Evolutionary conservation across 1,140 invertebrate genomes (phyloP).

Genomic region (Homarus americanus): DNA sequence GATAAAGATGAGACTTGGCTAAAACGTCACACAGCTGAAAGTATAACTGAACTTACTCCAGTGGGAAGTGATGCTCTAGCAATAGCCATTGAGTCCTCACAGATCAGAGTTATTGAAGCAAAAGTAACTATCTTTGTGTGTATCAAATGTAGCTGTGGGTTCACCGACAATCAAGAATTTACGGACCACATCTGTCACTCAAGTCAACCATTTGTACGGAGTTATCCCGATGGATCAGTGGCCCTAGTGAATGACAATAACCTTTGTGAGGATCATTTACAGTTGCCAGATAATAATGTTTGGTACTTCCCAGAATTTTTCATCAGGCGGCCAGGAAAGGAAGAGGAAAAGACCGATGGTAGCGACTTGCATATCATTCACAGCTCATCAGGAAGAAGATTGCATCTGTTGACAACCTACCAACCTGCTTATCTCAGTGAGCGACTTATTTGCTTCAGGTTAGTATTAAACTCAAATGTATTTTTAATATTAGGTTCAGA

Average conservation of each 20-base stretch:
- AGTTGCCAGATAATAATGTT: constrained; percentile 7
- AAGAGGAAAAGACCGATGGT: constrained; percentile 6
- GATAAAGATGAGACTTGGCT: constrained; percentile 37
- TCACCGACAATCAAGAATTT: constrained; percentile 40
- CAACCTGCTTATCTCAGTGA: constrained; percentile 46
- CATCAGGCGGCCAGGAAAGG: neutral
- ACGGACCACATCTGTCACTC: constrained; percentile 32
- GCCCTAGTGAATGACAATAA: neutral
- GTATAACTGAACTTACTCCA: constrained; percentile 15
- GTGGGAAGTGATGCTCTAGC: constrained; percentile 54
- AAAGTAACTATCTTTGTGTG: constrained; percentile 60
- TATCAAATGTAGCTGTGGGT: constrained; percentile 48
- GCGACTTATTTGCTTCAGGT: constrained; percentile 60
- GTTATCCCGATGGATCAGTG: constrained; percentile 45
- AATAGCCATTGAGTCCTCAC: constrained; percentile 53
- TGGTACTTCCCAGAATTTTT: constrained; percentile 57
- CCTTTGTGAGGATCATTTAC: constrained; percentile 2
- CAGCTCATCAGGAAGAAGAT: constrained; percentile 25
- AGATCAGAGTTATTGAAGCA: constrained; percentile 46
- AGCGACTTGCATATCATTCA: constrained; percentile 35
- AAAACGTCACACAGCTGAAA: neutral
- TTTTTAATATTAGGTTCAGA: too few species aligned
- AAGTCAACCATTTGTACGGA: constrained; percentile 21
- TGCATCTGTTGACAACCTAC: constrained; percentile 32
- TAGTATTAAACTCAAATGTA: neutral